Conservation (phyloP, 1,140 invertebrate genomes). For the Drosophila malerkotliana region DNA sequence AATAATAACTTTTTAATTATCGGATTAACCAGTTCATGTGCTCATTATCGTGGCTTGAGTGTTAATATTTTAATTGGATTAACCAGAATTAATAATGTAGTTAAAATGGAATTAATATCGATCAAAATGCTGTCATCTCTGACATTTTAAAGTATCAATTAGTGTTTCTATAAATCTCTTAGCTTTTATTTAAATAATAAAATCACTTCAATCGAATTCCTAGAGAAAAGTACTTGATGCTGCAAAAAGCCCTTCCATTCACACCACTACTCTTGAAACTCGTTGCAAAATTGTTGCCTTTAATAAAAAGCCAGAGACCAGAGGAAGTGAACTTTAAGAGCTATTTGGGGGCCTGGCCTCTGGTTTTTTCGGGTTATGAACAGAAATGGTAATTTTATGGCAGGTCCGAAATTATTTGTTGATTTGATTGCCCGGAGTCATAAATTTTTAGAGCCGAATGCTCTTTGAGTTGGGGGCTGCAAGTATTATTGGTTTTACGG, state of each 20-base stretch:
- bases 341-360: constrained; percentile 1
- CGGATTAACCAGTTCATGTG: not conserved
- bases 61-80: not conserved
- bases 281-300: not conserved
- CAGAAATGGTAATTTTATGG: constrained; percentile 14
- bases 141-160: too few species aligned
- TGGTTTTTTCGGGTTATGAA: constrained; percentile 2
- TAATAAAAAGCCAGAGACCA: not conserved
- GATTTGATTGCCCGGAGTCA: constrained; percentile 19
- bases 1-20: not conserved
- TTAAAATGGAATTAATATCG: not conserved
- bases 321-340: not conserved
- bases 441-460: constrained; percentile 16
- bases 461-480: not conserved
- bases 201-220: not conserved
- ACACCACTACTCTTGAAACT: not conserved
- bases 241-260: not conserved
- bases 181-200: not conserved
- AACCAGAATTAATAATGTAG: not conserved
- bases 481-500: not conserved
- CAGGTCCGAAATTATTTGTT: constrained; percentile 15
- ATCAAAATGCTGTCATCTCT: not conserved
- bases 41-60: not conserved
- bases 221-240: not conserved
- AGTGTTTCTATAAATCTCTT: not conserved